Base-by-base conservation (phyloP, 2,888 invertebrate species). In the Sinodicranocentrus sp. region DNA sequence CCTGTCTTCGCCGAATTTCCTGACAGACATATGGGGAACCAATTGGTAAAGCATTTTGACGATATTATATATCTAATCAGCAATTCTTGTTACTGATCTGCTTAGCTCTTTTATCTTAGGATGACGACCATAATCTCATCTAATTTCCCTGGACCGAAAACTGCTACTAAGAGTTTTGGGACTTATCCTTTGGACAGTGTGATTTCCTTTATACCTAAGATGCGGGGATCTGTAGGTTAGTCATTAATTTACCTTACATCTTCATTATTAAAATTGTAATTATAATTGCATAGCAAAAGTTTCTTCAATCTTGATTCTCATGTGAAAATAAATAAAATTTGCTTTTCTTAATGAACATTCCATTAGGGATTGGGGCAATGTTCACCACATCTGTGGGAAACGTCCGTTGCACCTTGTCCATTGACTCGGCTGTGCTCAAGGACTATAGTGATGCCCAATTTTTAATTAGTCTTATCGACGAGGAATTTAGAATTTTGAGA, bases 331-430 rank as follows among this genome's bases (percentile, higher is more conserved):
- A 13, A 57, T 57, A 13, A 8, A 13, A 6, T 15, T 71, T 25
- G 17, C 25, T 25, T 15, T 25, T 52, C 5, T n/a, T n/a, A n/a
- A n/a, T n/a, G n/a, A n/a, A 21, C 5, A 23, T 23, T 23, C 33
- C 2, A 39, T 1, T 44, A 87, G 87, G 86, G 17, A 17, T 87
- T 25, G 88, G 88, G 23, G 70, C 87, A 0, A 79, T 84, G 59
- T 87, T 87, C 39, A 63, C 87, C 5, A 87, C 86, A 17, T 85
- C 82, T 52, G 76, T 87, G 57, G 85, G 85, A 17, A 84, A 71
- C 6, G 79, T 86, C 2, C 70, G 88, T n/a, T 75, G 85, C 5
- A 84, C 85, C n/a, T 43, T 84, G 0, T 86, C 82, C 1, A 44
- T 87, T 39, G 87, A 87, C 44, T 79, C 76, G 2, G 52, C 82